Base-by-base conservation (phyloP, 2,888 invertebrate genomes). In the Vannuccia rotundouncinata region DNA sequence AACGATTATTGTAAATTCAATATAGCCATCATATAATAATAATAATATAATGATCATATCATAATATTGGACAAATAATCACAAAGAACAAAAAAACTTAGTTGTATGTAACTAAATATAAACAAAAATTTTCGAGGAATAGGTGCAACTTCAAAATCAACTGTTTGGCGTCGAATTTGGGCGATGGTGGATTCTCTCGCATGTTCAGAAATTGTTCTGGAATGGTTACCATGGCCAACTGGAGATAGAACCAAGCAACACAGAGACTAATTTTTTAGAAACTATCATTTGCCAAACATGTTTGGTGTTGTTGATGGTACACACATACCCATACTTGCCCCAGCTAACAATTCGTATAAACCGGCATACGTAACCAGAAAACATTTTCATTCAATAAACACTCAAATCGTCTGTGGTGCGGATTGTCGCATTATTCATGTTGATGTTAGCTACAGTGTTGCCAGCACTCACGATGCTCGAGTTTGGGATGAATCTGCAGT, bases 401-500 rank as follows among this genome's bases (percentile, higher is more conserved):
- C 31, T 75, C 75, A 75, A 75, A 75, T 75, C 29, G 75, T 75
- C 30, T 75, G 75, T 75, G 75, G 75, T 75, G 30, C 75, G 31
- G 25, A 75, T 75, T 75, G n/a, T 31, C 29, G 31, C 17, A 29
- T 75, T 31, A 75, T 75, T 75, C 75, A 75, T 31, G 75, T 75
- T 75, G 75, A 75, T 75, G 31, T 75, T 75, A 75, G 75, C 5
- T n/a, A n/a, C n/a, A 75, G 31, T 31, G 75, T 75, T 75, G 75
- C 27, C 29, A 75, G 75, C 31, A 31, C 75, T 75, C 75, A 75
- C 25, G 75, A 75, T 31, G 75, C 75, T 75, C 29, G 75, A 75
- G 75, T 75, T 75, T 5, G 75, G 75, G 75, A 75, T 31, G 75
- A 75, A 31, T 75, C 27, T 31, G 10, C 29, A 29, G 28, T 75